Percentiles rank a stretch among this genome's conserved stretches.
These are phyloP conservation scores for Lophius piscatorius DNA, from an alignment of 2,113 vertebrate genomes.

Conservation along the genomic window DNA sequence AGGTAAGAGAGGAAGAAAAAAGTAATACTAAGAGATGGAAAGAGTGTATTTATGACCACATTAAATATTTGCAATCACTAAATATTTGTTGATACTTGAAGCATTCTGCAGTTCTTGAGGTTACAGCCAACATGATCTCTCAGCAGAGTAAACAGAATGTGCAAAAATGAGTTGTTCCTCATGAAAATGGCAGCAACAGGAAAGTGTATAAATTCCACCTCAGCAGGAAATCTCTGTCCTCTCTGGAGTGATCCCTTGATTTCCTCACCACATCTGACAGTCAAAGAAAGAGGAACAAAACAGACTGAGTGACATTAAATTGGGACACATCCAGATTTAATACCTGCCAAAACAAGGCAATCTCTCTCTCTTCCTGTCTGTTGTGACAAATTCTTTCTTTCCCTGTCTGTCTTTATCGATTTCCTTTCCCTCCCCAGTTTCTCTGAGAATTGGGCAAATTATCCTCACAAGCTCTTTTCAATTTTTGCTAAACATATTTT, in stretches of 20 bases:
- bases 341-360: too few species aligned
- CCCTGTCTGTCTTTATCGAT: background rate
- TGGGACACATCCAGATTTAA: too few species aligned
- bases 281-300: slow-evolving; percentile 13
- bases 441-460: too few species aligned
- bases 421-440: background rate
- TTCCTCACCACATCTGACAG: slow-evolving; percentile 38
- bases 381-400: background rate
- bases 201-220: slow-evolving; percentile 37
- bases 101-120: background rate
- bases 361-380: too few species aligned
- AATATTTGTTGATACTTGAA: too few species aligned
- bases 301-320: too few species aligned
- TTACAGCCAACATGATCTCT: slow-evolving; percentile 2
- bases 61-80: slow-evolving; percentile 59
- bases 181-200: slow-evolving; percentile 5
- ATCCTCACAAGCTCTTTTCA: too few species aligned
- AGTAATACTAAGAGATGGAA: slow-evolving; percentile 20
- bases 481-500: too few species aligned
- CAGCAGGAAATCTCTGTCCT: too few species aligned
- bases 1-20: background rate
- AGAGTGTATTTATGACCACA: slow-evolving; percentile 43
- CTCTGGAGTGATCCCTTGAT: slow-evolving; percentile 46
- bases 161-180: too few species aligned
- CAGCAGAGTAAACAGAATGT: slow-evolving; percentile 31